Base-by-base conservation (phyloP, 1,140 invertebrate genomes). In the Acromyrmex echinatior region DNA sequence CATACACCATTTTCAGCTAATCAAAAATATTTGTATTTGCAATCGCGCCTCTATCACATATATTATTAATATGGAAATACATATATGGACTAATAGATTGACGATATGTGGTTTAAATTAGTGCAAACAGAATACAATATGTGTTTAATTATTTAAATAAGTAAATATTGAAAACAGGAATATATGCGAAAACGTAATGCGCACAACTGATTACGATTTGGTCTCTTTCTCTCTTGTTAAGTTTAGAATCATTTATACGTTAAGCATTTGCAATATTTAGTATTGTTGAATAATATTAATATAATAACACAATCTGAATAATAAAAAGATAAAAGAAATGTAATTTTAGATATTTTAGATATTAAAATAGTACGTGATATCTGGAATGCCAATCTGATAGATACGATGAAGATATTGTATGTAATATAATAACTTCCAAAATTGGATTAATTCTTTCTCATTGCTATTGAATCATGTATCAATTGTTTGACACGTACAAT, bases 11-110 rank as follows among this genome's bases (percentile, higher is more conserved):
- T 77, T 77, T 77, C 28, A 3, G n/a, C n/a, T 76, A 56, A 76
- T 76, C 73, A 60, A 76, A 76, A 76, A 76, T 76, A 76, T 53
- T 73, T 76, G 28, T 74, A 74, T 74, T 56, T 74, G 14, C n/a
- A 39, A 31, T 76, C 31, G n/a, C 14, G 6, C 10, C n/a, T 76
- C 53, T 25, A 60, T 60, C 31, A 21, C 12, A 45, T 45, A n/a
- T 49, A 78, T 78, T 63, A 78, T 78, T 39, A 39, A 76, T 58
- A 74, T 74, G 7, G 6, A 12, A 78, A 39, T 21, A 21, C 21
- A n/a, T n/a, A 2, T 35, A 35, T n/a, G 28, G 18, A 56, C 12
- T 35, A 56, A 58, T 35, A 56, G 51, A 76, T 56, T 56, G 45
- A 28, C 16, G 6, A 76, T 35, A 74, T 58, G 5, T 35, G 51